Evolutionary conservation across 2,888 invertebrate species (phyloP), one percentile per base, ranked within the genome.

Genomic region (Cosmopolites sordidus): DNA sequence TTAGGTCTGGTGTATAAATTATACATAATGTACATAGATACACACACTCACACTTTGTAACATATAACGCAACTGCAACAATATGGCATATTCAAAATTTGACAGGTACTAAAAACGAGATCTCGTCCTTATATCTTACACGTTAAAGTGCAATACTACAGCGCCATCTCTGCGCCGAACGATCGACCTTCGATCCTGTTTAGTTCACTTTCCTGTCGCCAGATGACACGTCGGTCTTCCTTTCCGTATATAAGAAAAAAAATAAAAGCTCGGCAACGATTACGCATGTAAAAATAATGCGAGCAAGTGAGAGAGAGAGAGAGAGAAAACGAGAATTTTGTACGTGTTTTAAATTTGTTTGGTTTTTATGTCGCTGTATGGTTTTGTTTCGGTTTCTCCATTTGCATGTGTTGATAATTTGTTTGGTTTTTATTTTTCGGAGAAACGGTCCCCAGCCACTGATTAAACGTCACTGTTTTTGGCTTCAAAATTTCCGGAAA

Each of bases 401-500:
- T 37, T 37, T 37, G n/a, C 14, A 4, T 29, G 6, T 8, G 11
- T 6, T 11, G 29, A 29, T 11, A 29, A 29, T n/a, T n/a, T n/a
- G n/a, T n/a, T n/a, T n/a, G n/a, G n/a, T 22, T 8, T 22, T 22
- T 22, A 8, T 8, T 3, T n/a, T 22, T 22, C 22, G 22, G 22
- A 33, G 33, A 33, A 33, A 33, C 33, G 46, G 43, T 51, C 44
- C 48, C 48, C 58, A 58, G 69, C 71, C 71, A 73, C 71, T 69
- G 64, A 63, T 46, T 37, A 40, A 46, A 33, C 16, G 5, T 29
- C 14, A 46, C 16, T 16, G 8, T 46, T 16, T 73, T 73, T 68
- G 73, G 72, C 72, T 66, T 73, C 74, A 66, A 74, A 74, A 73
- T 74, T 74, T 72, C 73, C 66, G 73, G 68, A 72, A 73, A 74